Evolutionary conservation across 2,888 invertebrate genomes (phyloP), one percentile per base, ranked within the genome.

Genomic region (Thereva unica): DNA sequence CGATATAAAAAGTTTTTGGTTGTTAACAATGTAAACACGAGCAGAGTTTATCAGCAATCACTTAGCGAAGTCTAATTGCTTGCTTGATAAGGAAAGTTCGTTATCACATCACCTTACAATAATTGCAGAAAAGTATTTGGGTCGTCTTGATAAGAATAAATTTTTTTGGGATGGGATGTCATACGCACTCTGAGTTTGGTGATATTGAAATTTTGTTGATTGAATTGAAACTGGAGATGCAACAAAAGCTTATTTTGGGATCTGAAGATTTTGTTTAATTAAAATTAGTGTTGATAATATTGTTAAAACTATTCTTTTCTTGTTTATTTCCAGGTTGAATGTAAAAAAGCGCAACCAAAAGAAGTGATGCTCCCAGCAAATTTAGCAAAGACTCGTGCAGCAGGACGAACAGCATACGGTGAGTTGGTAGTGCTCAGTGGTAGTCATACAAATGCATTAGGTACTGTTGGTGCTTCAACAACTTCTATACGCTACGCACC

Each of bases 341-440:
- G 97, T 87, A 98, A 98, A 89, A 98, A 98, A 85, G 99, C 99
- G 80, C 99, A 99, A 85, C 99, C 99, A 73, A 99, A 99, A 87
- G 99, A 99, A 87, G 98, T 99, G 78, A 99, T 99, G 99, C 89
- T 98, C 80, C 98, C 98, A 78, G 92, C 94, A 76, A 95, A 94
- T 84, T 85, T 95, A 85, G 94, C 94, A 79, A 95, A 95, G 87
- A 95, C 94, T 84, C 89, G 95, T 82, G 94, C 94, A 82, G 93
- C 94, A 78, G 93, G 93, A 77, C 91, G 95, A 84, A 93, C 94
- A 84, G 92, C 94, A 86, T 95, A 95, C 89, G 95, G 95, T 95
- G 94, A 95, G 95, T 94, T 93, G 88, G 89, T 93, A 88, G 89
- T 89, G 86, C 86, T 88, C 84, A 87, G 88, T 83, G 84, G 85